A percentile compares a stretch with the other conserved stretches of the same genome.
Evolutionary conservation across 92 coral and sea anemone genomes (phyloP).

Genomic region (Epizoanthus rinbou): DNA sequence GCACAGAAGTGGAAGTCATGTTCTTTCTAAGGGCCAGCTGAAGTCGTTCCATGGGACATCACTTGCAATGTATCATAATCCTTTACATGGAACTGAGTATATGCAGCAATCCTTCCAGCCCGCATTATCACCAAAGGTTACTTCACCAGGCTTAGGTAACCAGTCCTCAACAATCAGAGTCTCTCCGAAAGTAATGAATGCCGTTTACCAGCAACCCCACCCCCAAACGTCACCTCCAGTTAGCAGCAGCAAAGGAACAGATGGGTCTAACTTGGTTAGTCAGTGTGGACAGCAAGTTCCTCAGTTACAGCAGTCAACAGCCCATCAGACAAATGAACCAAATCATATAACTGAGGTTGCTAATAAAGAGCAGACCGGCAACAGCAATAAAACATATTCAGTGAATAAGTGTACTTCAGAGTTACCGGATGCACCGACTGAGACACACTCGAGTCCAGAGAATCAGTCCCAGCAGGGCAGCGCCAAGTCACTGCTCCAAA

Average conservation of each 20-base stretch:
- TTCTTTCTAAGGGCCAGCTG: constrained; percentile 37
- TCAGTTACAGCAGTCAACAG: background rate
- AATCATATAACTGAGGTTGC: background rate
- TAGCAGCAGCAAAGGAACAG: too few species aligned
- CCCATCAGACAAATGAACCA: background rate
- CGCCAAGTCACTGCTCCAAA: background rate
- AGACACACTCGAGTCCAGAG: background rate
- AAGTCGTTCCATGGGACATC: constrained; percentile 37
- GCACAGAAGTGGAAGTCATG: background rate
- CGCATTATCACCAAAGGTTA: constrained; percentile 17
- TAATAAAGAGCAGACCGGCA: background rate
- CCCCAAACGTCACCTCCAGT: background rate
- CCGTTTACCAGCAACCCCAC: background rate
- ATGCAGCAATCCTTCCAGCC: constrained; percentile 24
- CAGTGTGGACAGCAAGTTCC: too few species aligned
- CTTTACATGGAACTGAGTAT: background rate
- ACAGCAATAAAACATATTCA: background rate
- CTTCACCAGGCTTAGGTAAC: constrained; percentile 15
- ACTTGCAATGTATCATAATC: constrained; percentile 3
- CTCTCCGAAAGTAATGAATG: background rate
- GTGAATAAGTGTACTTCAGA: background rate
- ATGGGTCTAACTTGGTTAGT: too few species aligned
- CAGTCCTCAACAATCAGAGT: background rate
- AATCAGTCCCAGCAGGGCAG: background rate
- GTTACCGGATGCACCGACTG: background rate